Base-by-base conservation (phyloP, 2,797 vertebrate genomes). In the Scolopax rusticola region DNA sequence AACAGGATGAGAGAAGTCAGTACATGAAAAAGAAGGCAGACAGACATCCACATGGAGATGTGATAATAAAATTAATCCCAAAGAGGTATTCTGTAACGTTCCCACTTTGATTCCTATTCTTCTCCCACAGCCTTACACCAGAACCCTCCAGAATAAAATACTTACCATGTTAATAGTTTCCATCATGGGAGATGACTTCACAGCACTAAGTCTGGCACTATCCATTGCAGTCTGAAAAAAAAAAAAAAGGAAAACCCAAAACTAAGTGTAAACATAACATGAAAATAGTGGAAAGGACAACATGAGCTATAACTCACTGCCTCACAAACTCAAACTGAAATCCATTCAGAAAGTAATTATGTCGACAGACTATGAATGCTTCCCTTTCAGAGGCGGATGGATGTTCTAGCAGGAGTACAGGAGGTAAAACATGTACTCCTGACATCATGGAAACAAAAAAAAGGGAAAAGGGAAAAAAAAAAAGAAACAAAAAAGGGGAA, bases 111-210 rank as follows among this genome's bases (percentile, higher is more conserved):
- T 38, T 87, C 36, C n/a, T 73, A 3, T 15, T 84, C 14, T 63
- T 51, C 36, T 71, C 25, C 30, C 36, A 51, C 50, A 84, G 12
- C 3, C 13, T 84, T 47, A 82, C 41, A 50, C 16, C 2, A 13
- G 53, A 77, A 48, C 15, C 13, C 12, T 90, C 40, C 40, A n/a
- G 50, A 56, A 54, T 48, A 21, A 51, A 73, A 23, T 70, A 95
- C 97, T 97, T 97, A 99, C 99, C 99, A 99, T 99, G 97, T 99
- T 99, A 92, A 99, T 97, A 4, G 99, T 99, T 98, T 99, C 99
- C 99, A 99, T 99, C 99, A 99, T 99, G 53, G 99, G 99, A 91
- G 99, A 99, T 13, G 99, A 99, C 93, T 99, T 99, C 76, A 99
- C 99, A 97, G 99, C 99, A 97, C 98, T 99, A 90, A 99, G 98